Conservation (phyloP, 2,888 invertebrate genomes). For the Brachyptera putata region DNA sequence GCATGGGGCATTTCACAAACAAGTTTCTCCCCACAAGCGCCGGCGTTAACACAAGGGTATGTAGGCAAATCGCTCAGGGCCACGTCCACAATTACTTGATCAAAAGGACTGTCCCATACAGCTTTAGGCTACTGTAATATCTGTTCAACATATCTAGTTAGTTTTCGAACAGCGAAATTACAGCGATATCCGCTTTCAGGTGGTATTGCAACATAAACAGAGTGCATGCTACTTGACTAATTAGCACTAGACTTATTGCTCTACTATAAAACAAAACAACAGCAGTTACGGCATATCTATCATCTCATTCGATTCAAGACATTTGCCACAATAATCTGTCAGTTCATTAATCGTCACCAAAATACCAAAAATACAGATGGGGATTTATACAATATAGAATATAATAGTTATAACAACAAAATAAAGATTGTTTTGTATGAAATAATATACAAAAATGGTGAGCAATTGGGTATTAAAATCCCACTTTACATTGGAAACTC, state of each 20-base stretch:
- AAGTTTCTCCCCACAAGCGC: neutral
- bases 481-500: slow-evolving; percentile 28
- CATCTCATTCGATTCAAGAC: too few relatives aligned
- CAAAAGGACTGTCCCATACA: too few relatives aligned
- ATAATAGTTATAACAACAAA: slow-evolving; percentile 26
- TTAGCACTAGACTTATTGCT: neutral
- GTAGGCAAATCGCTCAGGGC: too few relatives aligned
- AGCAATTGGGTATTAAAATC: slow-evolving; percentile 28
- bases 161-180: too few relatives aligned
- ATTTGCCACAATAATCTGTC: neutral
- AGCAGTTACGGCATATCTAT: too few relatives aligned
- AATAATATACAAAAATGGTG: slow-evolving; percentile 29
- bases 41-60: too few relatives aligned
- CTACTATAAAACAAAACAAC: neutral
- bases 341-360: neutral
- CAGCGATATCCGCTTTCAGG: too few relatives aligned
- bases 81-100: too few relatives aligned
- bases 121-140: too few relatives aligned
- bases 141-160: too few relatives aligned
- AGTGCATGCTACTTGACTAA: neutral
- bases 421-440: slow-evolving; percentile 25
- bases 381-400: slow-evolving; percentile 13
- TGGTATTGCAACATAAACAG: neutral
- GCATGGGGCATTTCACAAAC: neutral
- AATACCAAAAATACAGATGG: neutral